Base-by-base conservation (phyloP, 2,888 invertebrate genomes). In the Eupithecia dodoneata region DNA sequence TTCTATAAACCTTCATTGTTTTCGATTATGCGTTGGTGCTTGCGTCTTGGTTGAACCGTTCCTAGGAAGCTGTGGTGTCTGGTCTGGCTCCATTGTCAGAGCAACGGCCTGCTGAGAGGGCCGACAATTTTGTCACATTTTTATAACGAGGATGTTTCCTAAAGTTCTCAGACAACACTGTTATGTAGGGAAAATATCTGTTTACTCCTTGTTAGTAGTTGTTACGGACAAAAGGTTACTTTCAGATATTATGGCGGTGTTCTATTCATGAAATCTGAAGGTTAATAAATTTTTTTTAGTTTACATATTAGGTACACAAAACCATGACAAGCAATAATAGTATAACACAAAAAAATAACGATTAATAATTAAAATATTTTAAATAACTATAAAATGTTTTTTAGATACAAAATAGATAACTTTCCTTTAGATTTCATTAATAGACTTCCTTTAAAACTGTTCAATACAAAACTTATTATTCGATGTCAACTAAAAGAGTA, bases 31-130 rank as follows among this genome's bases (percentile, higher is more conserved):
- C 5, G 5, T 52, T 4, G 52, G 13, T 52, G 15, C 52, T 52
- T 52, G 15, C 52, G n/a, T n/a, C 9, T 18, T n/a, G 4, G 59
- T 18, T 18, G 18, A 13, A 41, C 65, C 3, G 41, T 41, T 65
- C 41, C 13, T 13, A 12, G 5, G 2, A 18, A 18, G 69, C 45
- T 69, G 70, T 18, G 70, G 2, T 1, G 76, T 69, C 69, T 73
- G 59, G 71, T 59, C 71, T 47, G 66, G 71, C 59, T 66, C 72
- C 72, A 72, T 77, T 72, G 74, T 72, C 45, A 59, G 70, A 72
- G 67, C 49, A 72, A 49, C 59, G 69, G 69, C 73, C 76, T 76
- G 41, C 63, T 70, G 73, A 65, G 72, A 18, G 67, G 72, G 10
- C 44, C 42, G 66, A 66, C 67, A 67, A 52, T 73, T 73, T 47